Evolutionary conservation across 1,140 invertebrate genomes (phyloP).

Genomic region (Drosophila asahinai): DNA sequence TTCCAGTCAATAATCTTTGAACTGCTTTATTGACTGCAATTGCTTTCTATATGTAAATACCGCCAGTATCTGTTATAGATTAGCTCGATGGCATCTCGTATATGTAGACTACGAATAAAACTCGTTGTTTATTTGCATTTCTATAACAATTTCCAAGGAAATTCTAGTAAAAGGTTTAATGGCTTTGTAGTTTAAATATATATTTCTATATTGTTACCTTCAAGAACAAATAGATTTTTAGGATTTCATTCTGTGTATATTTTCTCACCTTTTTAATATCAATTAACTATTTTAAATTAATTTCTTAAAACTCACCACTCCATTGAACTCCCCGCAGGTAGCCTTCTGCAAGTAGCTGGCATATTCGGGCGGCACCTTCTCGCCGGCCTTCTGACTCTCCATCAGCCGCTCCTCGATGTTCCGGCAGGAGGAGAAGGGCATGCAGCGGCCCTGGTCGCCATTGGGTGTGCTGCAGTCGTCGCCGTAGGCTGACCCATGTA

Average conservation of each 20-base stretch:
- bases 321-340: constrained; percentile 55
- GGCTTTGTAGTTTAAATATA: background rate
- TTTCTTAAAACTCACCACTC: constrained; percentile 39
- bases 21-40: background rate
- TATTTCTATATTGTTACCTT: background rate
- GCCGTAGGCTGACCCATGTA: constrained; percentile 57
- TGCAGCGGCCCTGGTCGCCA: constrained; percentile 51
- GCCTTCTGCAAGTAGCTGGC: constrained; percentile 56
- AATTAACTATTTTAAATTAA: background rate
- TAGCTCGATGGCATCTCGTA: background rate
- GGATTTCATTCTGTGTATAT: too few species aligned
- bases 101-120: background rate
- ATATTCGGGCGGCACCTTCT: constrained; percentile 45
- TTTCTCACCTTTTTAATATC: too few species aligned
- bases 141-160: background rate
- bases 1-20: constrained; percentile 7
- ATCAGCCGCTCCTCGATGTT: constrained; percentile 59
- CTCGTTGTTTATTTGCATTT: background rate
- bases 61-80: background rate
- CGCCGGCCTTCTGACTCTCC: constrained; percentile 27
- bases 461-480: constrained; percentile 61
- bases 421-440: constrained; percentile 64
- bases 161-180: background rate
- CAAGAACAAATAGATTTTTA: too few species aligned
- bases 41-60: constrained; percentile 1